Conservation (phyloP, 2,888 invertebrate species). For the Bellardia pandia region DNA sequence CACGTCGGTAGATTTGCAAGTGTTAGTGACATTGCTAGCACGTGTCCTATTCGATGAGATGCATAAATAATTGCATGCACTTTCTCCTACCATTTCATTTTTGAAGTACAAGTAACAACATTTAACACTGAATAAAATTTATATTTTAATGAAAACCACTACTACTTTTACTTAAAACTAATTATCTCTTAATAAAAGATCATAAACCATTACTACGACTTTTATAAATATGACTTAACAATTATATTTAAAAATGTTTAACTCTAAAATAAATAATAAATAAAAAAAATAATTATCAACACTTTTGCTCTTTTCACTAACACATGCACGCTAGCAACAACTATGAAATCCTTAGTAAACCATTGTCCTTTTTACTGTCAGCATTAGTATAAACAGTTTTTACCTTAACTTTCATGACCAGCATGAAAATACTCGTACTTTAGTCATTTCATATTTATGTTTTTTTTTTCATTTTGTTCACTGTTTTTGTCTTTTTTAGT, state of each 20-base stretch:
- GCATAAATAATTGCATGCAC: too few relatives aligned
- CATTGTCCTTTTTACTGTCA: constrained; percentile 52
- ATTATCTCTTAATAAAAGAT: not conserved
- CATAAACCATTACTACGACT: constrained; percentile 15
- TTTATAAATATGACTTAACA: constrained; percentile 55
- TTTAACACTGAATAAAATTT: not conserved
- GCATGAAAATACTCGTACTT: constrained; percentile 36
- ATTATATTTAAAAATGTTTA: constrained; percentile 15
- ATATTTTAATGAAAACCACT: not conserved
- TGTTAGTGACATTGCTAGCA: too few relatives aligned
- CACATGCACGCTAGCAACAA: not conserved
- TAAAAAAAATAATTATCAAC: constrained; percentile 23
- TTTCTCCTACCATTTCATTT: too few relatives aligned
- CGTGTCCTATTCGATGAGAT: too few relatives aligned
- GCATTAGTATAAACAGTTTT: not conserved
- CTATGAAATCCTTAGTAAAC: constrained; percentile 26
- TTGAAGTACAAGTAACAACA: not conserved
- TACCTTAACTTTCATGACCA: constrained; percentile 61
- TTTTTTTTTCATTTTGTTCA: constrained; percentile 34
- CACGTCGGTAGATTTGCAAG: too few relatives aligned
- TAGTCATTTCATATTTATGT: constrained; percentile 37
- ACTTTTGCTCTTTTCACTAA: constrained; percentile 49
- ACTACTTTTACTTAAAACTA: not conserved
- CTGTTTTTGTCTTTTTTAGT: constrained; percentile 41
- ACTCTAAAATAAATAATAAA: constrained; percentile 21